These are phyloP conservation scores for Drosophila phalerata DNA, from an alignment of 2,888 invertebrate species.

Conservation along the genomic window DNA sequence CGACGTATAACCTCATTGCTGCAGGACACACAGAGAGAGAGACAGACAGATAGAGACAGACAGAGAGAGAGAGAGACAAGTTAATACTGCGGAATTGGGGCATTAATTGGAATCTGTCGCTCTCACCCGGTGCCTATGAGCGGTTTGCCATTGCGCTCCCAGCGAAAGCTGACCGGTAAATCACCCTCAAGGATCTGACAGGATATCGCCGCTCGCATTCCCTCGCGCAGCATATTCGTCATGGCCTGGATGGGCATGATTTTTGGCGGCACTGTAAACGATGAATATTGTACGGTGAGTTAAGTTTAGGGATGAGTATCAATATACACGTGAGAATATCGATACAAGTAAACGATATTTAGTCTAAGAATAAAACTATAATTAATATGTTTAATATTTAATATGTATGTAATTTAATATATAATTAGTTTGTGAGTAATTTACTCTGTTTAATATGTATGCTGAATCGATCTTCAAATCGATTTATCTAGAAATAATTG, in stretches of 20 bases:
- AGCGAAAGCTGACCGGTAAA: slow-evolving; percentile 95
- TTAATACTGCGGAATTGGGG: neutral
- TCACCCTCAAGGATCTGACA: slow-evolving; percentile 97
- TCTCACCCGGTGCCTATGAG: slow-evolving; percentile 88
- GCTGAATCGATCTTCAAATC: too few species aligned
- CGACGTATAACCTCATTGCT: slow-evolving; percentile 87
- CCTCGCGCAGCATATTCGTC: slow-evolving; percentile 92
- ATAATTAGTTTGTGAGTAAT: too few species aligned
- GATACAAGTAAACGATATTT: neutral
- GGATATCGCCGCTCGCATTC: slow-evolving; percentile 95
- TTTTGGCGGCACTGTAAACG: slow-evolving; percentile 90
- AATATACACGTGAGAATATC: neutral
- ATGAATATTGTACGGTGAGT: neutral
- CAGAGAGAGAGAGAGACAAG: neutral
- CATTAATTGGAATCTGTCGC: neutral
- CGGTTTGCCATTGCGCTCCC: slow-evolving; percentile 95
- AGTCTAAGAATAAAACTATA: too few species aligned
- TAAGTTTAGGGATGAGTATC: neutral
- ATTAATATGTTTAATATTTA: too few species aligned
- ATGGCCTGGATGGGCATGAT: slow-evolving; percentile 93
- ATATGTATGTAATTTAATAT: too few species aligned
- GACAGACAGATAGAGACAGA: neutral
- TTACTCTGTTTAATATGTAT: too few species aligned
- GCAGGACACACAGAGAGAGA: neutral
- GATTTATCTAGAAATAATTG: too few species aligned